Percentiles rank a stretch among this genome's conserved stretches.
Conservation (phyloP, 2,888 invertebrate genomes). For the Macrophya alboannulata region DNA sequence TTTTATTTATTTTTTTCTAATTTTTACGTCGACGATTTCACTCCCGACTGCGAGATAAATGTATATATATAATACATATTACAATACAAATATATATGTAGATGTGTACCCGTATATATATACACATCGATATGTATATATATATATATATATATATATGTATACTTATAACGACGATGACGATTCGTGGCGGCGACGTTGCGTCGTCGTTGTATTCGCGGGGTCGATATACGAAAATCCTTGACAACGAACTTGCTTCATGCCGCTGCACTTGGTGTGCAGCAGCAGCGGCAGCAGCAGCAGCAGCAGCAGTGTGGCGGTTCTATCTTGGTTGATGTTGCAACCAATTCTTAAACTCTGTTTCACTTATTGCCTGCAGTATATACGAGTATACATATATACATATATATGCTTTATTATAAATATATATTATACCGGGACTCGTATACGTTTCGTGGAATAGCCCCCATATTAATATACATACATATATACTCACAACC, state of each 20-base stretch:
- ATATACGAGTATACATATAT: background rate
- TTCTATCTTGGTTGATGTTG: slow-evolving; percentile 1
- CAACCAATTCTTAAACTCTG: background rate
- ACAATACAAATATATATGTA: no score
- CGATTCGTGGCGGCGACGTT: background rate
- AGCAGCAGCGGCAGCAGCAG: no score
- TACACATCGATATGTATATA: no score
- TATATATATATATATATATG: background rate
- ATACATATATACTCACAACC: no score
- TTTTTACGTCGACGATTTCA: background rate
- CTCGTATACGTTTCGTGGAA: no score
- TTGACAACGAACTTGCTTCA: slow-evolving; percentile 47
- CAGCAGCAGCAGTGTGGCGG: background rate
- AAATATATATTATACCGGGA: no score
- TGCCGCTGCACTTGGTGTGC: slow-evolving; percentile 9
- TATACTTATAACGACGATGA: background rate
- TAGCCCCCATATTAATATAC: no score
- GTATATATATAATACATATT: background rate
- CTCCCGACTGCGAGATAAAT: background rate
- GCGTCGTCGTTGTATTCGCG: slow-evolving; percentile 1
- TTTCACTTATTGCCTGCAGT: background rate
- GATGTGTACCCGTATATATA: no score
- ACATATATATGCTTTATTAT: no score
- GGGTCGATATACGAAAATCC: slow-evolving; percentile 53
- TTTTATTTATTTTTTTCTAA: no score